Base-by-base conservation (phyloP, 2,113 vertebrate genomes). In the Pelecanoides urinatrix region DNA sequence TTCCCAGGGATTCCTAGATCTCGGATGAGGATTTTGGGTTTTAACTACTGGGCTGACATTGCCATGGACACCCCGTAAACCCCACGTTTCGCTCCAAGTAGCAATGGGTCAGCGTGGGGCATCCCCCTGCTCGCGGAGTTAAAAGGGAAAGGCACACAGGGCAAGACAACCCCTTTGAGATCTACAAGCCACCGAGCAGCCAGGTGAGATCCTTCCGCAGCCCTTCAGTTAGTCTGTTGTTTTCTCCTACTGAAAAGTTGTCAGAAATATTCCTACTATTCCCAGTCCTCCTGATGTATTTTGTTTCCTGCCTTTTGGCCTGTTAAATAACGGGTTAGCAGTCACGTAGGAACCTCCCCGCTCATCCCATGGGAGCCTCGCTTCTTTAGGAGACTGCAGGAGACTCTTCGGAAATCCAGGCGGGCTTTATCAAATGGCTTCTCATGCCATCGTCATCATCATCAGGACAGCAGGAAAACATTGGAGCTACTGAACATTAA, bases 81-180 rank as follows among this genome's bases (percentile, higher is more conserved):
- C 23, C 38, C 5, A 0, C 5, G 13, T 38, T 86, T 47, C 1
- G 0, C 30, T 89, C 23, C 52, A 23, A 2, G 4, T 3, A 20
- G 58, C 30, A 50, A 21, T 2, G 0, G 0, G 4, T 22, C 42
- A 55, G 45, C 38, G 66, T 15, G 34, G 82, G 86, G 74, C 56
- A 74, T 34, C 17, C 40, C n/a, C 25, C 9, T 53, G 26, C 22
- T 53, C 1, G 0, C 1, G 2, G 38, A 58, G 9, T 8, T 44
- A 9, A 9, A 67, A 38, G 22, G 40, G 32, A 65, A 80, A 65
- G 61, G 42, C 18, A 61, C 11, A 32, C 13, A 32, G 55, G 17
- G 21, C 42, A 88, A 65, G 29, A 59, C 25, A 63, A 59, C 7
- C 32, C 5, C 44, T 78, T 10, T 1, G 5, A n/a, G 23, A 20